Evolutionary conservation across 2,888 invertebrate species (phyloP).

Genomic region (Tholera decimalis): DNA sequence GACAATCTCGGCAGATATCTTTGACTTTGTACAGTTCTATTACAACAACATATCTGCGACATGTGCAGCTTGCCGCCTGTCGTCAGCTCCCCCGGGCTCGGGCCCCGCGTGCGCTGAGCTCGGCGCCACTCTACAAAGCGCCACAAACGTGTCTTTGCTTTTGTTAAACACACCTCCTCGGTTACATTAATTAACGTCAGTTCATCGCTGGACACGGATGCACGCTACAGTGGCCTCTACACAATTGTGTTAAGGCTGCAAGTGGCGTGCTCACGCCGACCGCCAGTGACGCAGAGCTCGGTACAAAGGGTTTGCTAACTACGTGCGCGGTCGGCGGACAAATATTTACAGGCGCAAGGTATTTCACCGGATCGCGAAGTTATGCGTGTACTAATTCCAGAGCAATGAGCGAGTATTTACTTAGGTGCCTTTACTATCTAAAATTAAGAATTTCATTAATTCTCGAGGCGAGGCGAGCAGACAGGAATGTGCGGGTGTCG

Average conservation of each 20-base stretch:
- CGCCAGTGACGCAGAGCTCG: slow-evolving; percentile 25
- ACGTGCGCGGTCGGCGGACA: slow-evolving; percentile 44
- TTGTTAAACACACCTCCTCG: slow-evolving; percentile 50
- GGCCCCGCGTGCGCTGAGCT: neutral
- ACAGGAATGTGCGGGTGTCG: neutral
- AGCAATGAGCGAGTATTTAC: slow-evolving; percentile 45
- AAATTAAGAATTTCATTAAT: slow-evolving; percentile 34
- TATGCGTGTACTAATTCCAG: slow-evolving; percentile 48
- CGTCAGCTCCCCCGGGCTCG: too few species aligned
- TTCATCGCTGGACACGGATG: slow-evolving; percentile 13
- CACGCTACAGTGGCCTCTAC: slow-evolving; percentile 14
- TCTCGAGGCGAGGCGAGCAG: neutral
- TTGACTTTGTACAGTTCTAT: slow-evolving; percentile 19
- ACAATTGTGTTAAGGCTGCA: neutral
- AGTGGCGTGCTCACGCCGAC: neutral
- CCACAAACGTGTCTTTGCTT: slow-evolving; percentile 48
- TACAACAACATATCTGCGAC: slow-evolving; percentile 4
- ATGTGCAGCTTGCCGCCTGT: too few species aligned
- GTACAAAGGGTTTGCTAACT: slow-evolving; percentile 51
- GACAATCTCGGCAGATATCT: slow-evolving; percentile 36
- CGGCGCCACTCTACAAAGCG: slow-evolving; percentile 35
- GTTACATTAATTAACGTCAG: slow-evolving; percentile 55
- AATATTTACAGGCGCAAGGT: slow-evolving; percentile 55
- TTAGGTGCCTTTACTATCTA: slow-evolving; percentile 39
- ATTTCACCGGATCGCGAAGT: slow-evolving; percentile 40